Percentiles rank a stretch among this genome's conserved stretches.
These are phyloP conservation scores for Chaunax sp. DNA, from an alignment of 2,797 vertebrate species.

Conservation along the genomic window DNA sequence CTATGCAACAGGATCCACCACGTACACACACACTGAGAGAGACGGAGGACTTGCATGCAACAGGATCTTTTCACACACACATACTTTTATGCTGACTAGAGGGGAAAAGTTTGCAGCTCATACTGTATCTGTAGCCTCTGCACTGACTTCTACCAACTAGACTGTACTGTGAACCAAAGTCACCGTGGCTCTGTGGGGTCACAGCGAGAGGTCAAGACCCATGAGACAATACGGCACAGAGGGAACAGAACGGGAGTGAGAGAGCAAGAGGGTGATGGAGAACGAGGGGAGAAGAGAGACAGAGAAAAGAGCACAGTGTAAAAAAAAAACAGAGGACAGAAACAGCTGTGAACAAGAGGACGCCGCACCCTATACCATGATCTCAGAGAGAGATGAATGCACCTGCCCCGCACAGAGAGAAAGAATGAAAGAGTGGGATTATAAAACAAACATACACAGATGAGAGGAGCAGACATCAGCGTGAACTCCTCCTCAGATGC, in stretches of 20 bases:
- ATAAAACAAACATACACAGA: slow-evolving; percentile 29
- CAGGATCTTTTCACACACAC: slow-evolving; percentile 78
- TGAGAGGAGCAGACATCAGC: slow-evolving; percentile 25
- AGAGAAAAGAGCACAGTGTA: slow-evolving; percentile 25
- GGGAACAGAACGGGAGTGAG: slow-evolving; percentile 60
- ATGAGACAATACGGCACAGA: slow-evolving; percentile 58
- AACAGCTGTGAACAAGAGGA: slow-evolving; percentile 48
- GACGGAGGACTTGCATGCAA: slow-evolving; percentile 76
- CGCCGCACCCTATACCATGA: slow-evolving; percentile 33
- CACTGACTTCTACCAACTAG: slow-evolving; percentile 78
- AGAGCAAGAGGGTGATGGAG: slow-evolving; percentile 61
- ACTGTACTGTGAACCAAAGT: slow-evolving; percentile 75
- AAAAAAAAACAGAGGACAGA: slow-evolving; percentile 61
- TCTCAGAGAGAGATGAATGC: slow-evolving; percentile 57
- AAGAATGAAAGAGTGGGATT: slow-evolving; percentile 24
- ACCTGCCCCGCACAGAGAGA: slow-evolving; percentile 27
- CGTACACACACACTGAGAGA: slow-evolving; percentile 50
- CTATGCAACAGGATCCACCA: slow-evolving; percentile 85
- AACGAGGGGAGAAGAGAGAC: slow-evolving; percentile 15
- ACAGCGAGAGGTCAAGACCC: slow-evolving; percentile 70
- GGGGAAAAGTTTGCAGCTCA: slow-evolving; percentile 80
- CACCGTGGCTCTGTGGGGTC: slow-evolving; percentile 70
- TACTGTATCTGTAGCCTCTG: slow-evolving; percentile 74
- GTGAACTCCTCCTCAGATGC: slow-evolving; percentile 49
- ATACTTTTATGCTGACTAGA: slow-evolving; percentile 84